Evolutionary conservation across 2,888 invertebrate genomes (phyloP).

Genomic region (Macrophya alboannulata): DNA sequence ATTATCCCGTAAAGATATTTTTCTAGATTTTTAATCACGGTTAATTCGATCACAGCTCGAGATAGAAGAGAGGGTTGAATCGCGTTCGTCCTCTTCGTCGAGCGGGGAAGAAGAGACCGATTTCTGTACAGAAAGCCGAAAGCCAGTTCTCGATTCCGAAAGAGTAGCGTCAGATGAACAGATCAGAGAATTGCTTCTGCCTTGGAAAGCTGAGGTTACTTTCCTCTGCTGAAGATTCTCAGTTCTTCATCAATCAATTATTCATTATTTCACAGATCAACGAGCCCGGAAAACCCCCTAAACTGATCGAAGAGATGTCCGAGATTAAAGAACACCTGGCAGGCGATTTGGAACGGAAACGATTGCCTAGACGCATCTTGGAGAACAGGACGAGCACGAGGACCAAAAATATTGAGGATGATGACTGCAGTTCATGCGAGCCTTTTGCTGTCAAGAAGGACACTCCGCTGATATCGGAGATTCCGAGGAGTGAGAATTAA

Average conservation of each 20-base stretch:
- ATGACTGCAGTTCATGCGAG: background rate
- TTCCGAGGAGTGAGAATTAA: background rate
- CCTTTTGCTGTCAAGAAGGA: background rate
- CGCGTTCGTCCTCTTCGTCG: conserved; percentile 56
- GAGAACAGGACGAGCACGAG: conserved; percentile 37
- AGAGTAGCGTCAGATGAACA: conserved; percentile 60
- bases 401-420: background rate
- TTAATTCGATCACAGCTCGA: conserved; percentile 64
- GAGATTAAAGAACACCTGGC: conserved; percentile 52
- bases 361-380: conserved; percentile 59
- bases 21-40: background rate
- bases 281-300: conserved; percentile 45
- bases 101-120: conserved; percentile 59
- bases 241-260: background rate
- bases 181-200: conserved; percentile 64
- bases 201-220: conserved; percentile 66
- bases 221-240: too few relatives aligned
- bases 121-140: background rate
- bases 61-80: conserved; percentile 66
- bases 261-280: conserved; percentile 50
- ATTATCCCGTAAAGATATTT: background rate
- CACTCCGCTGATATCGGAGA: background rate
- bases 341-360: conserved; percentile 60
- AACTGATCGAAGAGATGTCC: conserved; percentile 65
- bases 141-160: conserved; percentile 62